Conservation (phyloP, 2,797 vertebrate species). For the Dryobates pubescens region DNA sequence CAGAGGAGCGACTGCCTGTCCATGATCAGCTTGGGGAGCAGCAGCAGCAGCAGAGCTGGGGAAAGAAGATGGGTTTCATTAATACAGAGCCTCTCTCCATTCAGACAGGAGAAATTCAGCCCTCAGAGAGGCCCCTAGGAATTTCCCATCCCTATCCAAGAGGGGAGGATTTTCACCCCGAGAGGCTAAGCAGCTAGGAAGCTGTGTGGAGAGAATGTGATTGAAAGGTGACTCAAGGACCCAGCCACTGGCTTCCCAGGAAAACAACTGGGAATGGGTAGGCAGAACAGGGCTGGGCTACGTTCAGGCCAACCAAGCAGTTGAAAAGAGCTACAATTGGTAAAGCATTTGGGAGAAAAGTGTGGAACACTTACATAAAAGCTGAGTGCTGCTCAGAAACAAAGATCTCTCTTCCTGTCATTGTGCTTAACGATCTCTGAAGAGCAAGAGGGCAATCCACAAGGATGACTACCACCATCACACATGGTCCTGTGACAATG, state of each 20-base stretch:
- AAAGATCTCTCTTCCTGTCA: constrained; percentile 62
- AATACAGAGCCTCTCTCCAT: not conserved
- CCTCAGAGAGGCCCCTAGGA: constrained; percentile 47
- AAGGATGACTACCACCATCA: constrained; percentile 59
- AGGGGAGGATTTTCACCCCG: not conserved
- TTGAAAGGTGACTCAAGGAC: constrained; percentile 59
- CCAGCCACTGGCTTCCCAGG: constrained; percentile 27
- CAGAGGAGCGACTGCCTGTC: not conserved
- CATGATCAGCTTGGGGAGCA: not conserved
- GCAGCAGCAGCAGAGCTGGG: not conserved
- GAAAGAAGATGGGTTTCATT: constrained; percentile 21
- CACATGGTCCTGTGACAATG: constrained; percentile 59
- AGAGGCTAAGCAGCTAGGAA: not conserved
- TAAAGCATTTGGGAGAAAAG: constrained; percentile 47
- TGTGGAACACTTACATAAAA: constrained; percentile 67
- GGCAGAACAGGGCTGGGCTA: constrained; percentile 27
- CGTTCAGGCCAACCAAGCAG: constrained; percentile 26
- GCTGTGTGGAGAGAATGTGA: not conserved
- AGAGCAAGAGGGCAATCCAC: constrained; percentile 62
- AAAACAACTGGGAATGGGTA: constrained; percentile 45
- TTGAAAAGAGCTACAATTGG: constrained; percentile 56
- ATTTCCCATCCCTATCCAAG: constrained; percentile 35
- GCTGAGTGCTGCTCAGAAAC: constrained; percentile 43
- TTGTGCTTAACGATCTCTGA: constrained; percentile 64
- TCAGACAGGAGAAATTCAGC: constrained; percentile 22